Evolutionary conservation across 2,888 invertebrate species (phyloP).

Genomic region (Timema podura): DNA sequence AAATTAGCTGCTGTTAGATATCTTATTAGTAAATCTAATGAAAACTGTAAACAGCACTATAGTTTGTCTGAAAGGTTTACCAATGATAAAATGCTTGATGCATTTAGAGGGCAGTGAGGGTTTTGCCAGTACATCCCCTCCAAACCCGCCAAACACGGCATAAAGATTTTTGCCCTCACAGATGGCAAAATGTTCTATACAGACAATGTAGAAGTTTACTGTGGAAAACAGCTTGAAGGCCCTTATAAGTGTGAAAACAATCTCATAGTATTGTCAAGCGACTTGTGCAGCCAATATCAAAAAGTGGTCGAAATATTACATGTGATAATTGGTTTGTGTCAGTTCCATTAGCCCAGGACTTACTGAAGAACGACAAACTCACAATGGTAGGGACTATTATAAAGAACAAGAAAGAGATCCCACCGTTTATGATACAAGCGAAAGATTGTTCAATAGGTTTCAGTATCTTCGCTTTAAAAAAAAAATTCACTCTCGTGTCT

Average conservation of each 20-base stretch:
- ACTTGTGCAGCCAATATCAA: slow-evolving; percentile 28
- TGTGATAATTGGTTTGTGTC: slow-evolving; percentile 31
- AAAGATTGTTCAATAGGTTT: neutral
- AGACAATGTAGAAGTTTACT: slow-evolving; percentile 33
- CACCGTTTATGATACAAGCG: neutral
- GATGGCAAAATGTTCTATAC: slow-evolving; percentile 33
- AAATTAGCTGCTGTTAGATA: slow-evolving; percentile 3
- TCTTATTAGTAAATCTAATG: neutral
- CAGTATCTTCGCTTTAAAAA: slow-evolving; percentile 28
- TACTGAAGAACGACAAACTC: slow-evolving; percentile 21
- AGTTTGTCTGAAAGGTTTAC: slow-evolving; percentile 35
- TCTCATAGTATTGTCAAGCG: slow-evolving; percentile 30
- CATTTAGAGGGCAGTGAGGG: slow-evolving; percentile 32
- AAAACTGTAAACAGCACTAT: slow-evolving; percentile 28
- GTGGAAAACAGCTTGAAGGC: slow-evolving; percentile 33
- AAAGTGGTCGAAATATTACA: slow-evolving; percentile 31
- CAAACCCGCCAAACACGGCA: slow-evolving; percentile 37
- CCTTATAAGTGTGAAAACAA: slow-evolving; percentile 32
- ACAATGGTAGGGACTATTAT: slow-evolving; percentile 26
- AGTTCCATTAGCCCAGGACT: slow-evolving; percentile 22
- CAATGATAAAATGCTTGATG: slow-evolving; percentile 32
- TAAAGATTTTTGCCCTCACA: slow-evolving; percentile 36
- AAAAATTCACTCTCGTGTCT: slow-evolving; percentile 25
- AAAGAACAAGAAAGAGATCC: slow-evolving; percentile 24
- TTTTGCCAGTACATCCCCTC: slow-evolving; percentile 39